Conservation (phyloP, 2,113 vertebrate species). For the Cyanoramphus novaezelandiae region DNA sequence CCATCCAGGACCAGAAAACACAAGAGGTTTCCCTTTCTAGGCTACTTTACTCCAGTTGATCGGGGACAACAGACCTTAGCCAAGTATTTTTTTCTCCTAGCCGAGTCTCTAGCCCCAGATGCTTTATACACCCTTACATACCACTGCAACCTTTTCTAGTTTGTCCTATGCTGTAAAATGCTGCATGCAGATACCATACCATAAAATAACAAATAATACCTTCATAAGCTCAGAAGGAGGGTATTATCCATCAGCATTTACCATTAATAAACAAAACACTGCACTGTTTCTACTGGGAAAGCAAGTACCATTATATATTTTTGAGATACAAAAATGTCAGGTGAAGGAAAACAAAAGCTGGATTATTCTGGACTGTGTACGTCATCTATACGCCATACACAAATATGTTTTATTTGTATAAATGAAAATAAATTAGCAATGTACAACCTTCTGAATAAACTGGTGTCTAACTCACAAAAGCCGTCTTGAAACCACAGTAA, state of each 20-base stretch:
- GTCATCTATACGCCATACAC: not conserved
- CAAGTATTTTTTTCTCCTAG: not conserved
- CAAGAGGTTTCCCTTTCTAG: not conserved
- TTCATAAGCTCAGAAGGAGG: not conserved
- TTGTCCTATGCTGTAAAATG: not conserved
- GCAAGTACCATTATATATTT: not conserved
- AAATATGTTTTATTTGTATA: not conserved
- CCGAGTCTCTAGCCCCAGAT: not conserved
- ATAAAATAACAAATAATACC: not conserved
- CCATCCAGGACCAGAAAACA: not conserved
- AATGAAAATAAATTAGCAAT: not conserved
- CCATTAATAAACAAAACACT: not conserved
- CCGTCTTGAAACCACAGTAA: not conserved
- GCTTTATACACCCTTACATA: not conserved
- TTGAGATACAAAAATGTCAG: not conserved
- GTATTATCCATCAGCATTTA: not conserved
- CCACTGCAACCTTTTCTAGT: not conserved
- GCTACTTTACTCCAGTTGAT: not conserved
- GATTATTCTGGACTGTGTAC: not conserved
- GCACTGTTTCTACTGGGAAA: not conserved
- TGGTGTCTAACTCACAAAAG: slow-evolving; percentile 2
- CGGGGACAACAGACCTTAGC: not conserved
- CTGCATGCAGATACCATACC: not conserved
- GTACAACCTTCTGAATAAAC: not conserved
- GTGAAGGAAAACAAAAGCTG: slow-evolving; percentile 21